Base-by-base conservation (phyloP, 2,888 invertebrate species). In the Euclidia mi region DNA sequence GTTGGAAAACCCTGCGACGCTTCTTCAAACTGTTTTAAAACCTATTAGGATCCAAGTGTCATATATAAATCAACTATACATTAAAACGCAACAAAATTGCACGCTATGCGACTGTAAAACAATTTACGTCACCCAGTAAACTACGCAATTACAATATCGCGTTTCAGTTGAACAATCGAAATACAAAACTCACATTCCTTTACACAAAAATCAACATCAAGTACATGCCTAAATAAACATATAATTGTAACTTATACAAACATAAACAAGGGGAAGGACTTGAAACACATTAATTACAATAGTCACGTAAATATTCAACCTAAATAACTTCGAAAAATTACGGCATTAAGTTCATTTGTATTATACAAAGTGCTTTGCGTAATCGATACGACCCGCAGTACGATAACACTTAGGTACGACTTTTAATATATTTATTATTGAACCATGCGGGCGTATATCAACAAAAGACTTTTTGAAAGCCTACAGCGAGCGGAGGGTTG, bases 401-500 rank as follows among this genome's bases (percentile, higher is more conserved):
- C 34, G 31, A 64, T 64, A 67, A 40, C 35, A 29, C 17, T 42
- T 35, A 43, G 9, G 57, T 56, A 55, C 38, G 34, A 59, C 9
- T 57, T 70, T 72, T 58, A 63, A 74, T 69, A 74, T 69, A 71
- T 52, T 61, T 42, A 44, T 59, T 71, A 77, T 65, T 65, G 59
- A 47, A 65, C 38, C 57, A 70, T 78, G 76, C 68, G 68, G 70
- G 72, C 49, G 35, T 65, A 74, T 76, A 70, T 69, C 78, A 67
- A 69, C 70, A 71, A 75, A 71, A 65, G 59, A 50, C 11, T 50
- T 65, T 75, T 69, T 67, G 18, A 52, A 56, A 65, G 55, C 61
- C 51, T 52, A 46, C 56, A 2, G 31, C 43, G 11, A 11, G 40
- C 42, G 20, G 35, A 46, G 53, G 58, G 57, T 62, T 70, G 51